These are phyloP conservation scores for Neogobius melanostomus DNA, from an alignment of 2,113 vertebrate species.

Conservation along the genomic window DNA sequence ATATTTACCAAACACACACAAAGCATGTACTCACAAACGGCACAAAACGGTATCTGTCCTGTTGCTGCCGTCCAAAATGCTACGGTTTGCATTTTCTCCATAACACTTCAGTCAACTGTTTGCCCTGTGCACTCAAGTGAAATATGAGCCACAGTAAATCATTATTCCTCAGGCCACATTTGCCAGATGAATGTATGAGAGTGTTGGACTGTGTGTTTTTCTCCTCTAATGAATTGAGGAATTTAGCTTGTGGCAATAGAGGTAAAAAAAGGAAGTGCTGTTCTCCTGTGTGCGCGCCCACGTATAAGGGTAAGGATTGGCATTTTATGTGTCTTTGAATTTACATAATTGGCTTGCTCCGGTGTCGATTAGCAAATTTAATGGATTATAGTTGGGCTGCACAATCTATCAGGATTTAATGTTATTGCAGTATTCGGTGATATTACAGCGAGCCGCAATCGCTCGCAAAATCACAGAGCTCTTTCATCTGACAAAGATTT, in stretches of 20 bases:
- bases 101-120: slow-evolving; percentile 79
- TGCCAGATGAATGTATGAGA: slow-evolving; percentile 79
- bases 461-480: no score
- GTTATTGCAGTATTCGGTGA: no score
- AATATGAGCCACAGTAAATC: slow-evolving; percentile 82
- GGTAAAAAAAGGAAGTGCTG: slow-evolving; percentile 67
- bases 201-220: slow-evolving; percentile 76
- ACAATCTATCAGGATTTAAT: no score
- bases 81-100: slow-evolving; percentile 78
- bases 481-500: no score
- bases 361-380: slow-evolving; percentile 23
- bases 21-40: slow-evolving; percentile 46
- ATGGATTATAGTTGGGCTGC: neutral
- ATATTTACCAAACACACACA: slow-evolving; percentile 47
- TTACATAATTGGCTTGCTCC: slow-evolving; percentile 26
- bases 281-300: slow-evolving; percentile 36
- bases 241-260: slow-evolving; percentile 76
- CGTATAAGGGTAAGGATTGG: slow-evolving; percentile 21
- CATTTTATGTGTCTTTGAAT: slow-evolving; percentile 34
- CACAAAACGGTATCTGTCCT: slow-evolving; percentile 69
- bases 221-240: slow-evolving; percentile 83
- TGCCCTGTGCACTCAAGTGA: slow-evolving; percentile 80
- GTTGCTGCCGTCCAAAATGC: slow-evolving; percentile 68
- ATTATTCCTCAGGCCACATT: slow-evolving; percentile 81
- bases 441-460: no score